Base-by-base conservation (phyloP, 2,888 invertebrate genomes). In the Ischnura elegans region DNA sequence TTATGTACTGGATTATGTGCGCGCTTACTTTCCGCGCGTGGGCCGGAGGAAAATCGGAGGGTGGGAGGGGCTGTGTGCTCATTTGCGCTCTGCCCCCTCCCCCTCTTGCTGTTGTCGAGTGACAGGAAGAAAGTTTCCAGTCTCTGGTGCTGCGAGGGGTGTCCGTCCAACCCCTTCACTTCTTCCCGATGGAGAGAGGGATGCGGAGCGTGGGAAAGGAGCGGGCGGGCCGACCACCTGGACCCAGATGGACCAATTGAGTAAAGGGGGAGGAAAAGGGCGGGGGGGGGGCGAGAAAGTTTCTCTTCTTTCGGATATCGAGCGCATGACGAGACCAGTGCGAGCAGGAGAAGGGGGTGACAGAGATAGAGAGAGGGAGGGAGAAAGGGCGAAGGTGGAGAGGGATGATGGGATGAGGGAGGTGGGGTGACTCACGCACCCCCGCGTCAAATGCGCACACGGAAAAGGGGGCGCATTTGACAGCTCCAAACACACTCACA, bases 131-230 rank as follows among this genome's bases (percentile, higher is more conserved):
- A 76, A 76, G 29, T 76, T 36, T 16, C 76, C 29, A 76, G 36
- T 61, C n/a, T 25, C 16, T 61, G 61, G 3, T 6, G 8, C 66
- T 6, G 66, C 29, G 29, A 13, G 66, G 5, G 66, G 66, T 36
- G 36, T 76, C 76, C 13, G 8, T 36, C 76, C 66, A 3, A n/a
- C 29, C 66, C 16, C 66, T 4, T 25, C 76, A 36, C 36, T 36
- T 36, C 29, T 13, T 29, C 29, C 66, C 29, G 10, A 13, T 13
- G 76, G 13, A 2, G 76, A 36, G 25, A 25, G n/a, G 76, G 25
- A 13, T 43, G n/a, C 55, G 55, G 43, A 90, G 61, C 90, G 90
- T 90, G 90, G 90, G 90, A 90, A 90, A 90, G 90, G 76, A 25
- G 61, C 43, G 61, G 61, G 36, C 43, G n/a, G 16, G 61, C 43